Evolutionary conservation across 1,140 invertebrate species (phyloP).

Genomic region (Oreohelix idahoensis): DNA sequence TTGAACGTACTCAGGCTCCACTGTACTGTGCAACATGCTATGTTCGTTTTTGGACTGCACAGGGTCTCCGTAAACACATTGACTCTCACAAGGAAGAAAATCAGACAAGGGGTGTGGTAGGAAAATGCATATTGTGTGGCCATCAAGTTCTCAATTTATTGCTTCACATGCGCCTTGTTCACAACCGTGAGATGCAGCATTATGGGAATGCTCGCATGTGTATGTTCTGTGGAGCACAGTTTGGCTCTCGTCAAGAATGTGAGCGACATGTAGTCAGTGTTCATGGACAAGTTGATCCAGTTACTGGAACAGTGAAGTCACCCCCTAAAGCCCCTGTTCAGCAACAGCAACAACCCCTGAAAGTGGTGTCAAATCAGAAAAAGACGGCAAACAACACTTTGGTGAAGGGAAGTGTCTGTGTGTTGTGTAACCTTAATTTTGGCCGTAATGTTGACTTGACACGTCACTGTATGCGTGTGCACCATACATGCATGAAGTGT

Average conservation of each 20-base stretch:
- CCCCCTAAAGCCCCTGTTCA: not conserved
- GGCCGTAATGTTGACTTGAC: conserved; percentile 65
- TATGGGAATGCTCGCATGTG: conserved; percentile 56
- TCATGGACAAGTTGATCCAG: conserved; percentile 57
- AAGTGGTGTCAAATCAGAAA: conserved; percentile 16
- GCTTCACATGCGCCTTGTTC: conserved; percentile 59
- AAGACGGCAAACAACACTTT: conserved; percentile 37
- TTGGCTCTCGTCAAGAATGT: conserved; percentile 50
- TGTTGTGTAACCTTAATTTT: conserved; percentile 65
- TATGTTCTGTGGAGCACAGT: conserved; percentile 64
- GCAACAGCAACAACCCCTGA: not conserved
- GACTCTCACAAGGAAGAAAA: conserved; percentile 48
- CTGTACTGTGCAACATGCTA: conserved; percentile 68
- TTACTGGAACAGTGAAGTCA: conserved; percentile 37
- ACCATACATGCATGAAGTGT: conserved; percentile 66
- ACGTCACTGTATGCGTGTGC: conserved; percentile 64
- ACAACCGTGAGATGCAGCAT: conserved; percentile 58
- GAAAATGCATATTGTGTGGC: conserved; percentile 59
- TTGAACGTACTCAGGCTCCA: conserved; percentile 58
- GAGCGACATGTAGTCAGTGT: conserved; percentile 61
- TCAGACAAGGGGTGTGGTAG: conserved; percentile 35
- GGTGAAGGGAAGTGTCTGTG: conserved; percentile 63
- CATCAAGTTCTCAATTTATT: conserved; percentile 56
- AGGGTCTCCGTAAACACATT: conserved; percentile 66
- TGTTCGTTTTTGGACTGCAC: conserved; percentile 69